Base-by-base conservation (phyloP, 2,113 vertebrate genomes). In the Phalacrocorax aristotelis region DNA sequence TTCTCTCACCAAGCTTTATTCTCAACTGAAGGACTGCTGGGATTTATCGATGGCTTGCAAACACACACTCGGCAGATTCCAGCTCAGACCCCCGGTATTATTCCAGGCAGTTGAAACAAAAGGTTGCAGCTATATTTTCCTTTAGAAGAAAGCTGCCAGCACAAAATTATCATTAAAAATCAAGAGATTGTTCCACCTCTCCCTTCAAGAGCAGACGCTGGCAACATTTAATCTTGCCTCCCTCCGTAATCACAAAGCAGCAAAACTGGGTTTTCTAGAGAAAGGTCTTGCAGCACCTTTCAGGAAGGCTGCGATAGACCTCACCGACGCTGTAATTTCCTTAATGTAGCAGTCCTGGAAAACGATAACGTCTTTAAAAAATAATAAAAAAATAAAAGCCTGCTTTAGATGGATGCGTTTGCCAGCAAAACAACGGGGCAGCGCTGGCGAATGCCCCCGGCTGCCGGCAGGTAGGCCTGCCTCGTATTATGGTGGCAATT, bases 61-160 rank as follows among this genome's bases (percentile, higher is more conserved):
- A 79, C 75, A 55, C 30, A 21, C 75, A 75, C 66, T 58, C 58
- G 7, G 68, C 87, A 69, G 90, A 80, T 87, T 58, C 64, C 89
- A 88, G 87, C 64, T 89, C 77, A 44, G 58, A 51, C 36, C 91
- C 91, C 83, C 87, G 49, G 87, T 93, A 12, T 40, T 34, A n/a
- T 57, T 32, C 79, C 91, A 69, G 36, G 38, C 91, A 57, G 89
- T 88, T 58, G 75, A 93, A 94, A 93, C 96, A 93, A 97, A 97
- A 97, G 95, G 87, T 61, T 89, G 82, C 94, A 65, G 82, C 90
- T 69, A 2, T 27, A 1, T 88, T 81, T 69, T 60, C 60, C 76
- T 70, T 64, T 14, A 62, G 88, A 85, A 84, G 58, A 83, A 95
- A 83, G 83, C 86, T 54, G 62, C 29, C 42, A 16, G 91, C 79